Evolutionary conservation across 92 coral and sea anemone genomes (phyloP), one percentile per base, ranked within the genome.

Genomic region (Blastomussa wellsi): DNA sequence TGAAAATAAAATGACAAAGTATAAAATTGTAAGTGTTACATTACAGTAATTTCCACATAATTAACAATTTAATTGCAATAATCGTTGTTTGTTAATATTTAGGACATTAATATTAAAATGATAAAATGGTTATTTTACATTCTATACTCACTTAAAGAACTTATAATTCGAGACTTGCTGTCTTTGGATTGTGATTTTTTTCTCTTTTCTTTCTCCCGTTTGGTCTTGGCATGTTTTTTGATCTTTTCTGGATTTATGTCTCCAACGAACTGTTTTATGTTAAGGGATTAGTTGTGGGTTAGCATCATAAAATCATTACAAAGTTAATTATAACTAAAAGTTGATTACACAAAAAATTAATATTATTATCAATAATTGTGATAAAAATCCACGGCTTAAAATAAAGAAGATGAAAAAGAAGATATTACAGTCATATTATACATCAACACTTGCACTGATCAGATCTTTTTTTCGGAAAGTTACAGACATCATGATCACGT

Each of bases 131-230:
- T 35, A 26, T 20, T 37, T 70, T 19, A 9, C 28, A 7, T 70
- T 36, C 38, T 26, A 82, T 82, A 82, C 86, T 82, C 86, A 82
- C 86, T 71, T 67, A 72, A 44, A 82, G 66, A 47, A 71, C 20
- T 65, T 11, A 83, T 62, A 75, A 83, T 74, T 83, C 81, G 64
- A 74, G 80, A 41, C 87, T 59, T 83, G 79, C 80, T 83, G 79
- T 72, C 70, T 59, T 73, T 82, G 80, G 87, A 83, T 59, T 74
- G 73, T n/a, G 87, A 62, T 74, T 83, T 83, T 39, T 33, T 57
- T 75, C 80, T 33, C 53, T 83, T 83, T 65, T 70, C 74, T 74
- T 83, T 83, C 48, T 83, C 80, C 47, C 65, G 69, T 83, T 83
- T 83, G 39, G 29, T 38, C 81, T 83, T 83, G 87, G 60, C 74